Evolutionary conservation across 2,113 vertebrate genomes (phyloP).

Genomic region (Thunnus thynnus): DNA sequence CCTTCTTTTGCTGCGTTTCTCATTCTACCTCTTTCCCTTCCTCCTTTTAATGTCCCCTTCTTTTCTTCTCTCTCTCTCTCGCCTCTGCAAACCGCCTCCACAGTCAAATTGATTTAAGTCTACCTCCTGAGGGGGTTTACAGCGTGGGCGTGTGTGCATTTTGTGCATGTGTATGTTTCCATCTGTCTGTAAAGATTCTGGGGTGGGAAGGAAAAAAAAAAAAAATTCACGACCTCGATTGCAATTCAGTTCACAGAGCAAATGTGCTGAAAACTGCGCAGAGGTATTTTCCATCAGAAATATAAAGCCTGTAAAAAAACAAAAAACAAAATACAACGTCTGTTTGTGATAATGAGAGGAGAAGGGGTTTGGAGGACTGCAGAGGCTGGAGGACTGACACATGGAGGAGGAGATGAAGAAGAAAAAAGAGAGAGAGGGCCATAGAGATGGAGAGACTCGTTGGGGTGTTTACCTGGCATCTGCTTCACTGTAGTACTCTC

Average conservation of each 20-base stretch:
- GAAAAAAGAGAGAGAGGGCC: neutral
- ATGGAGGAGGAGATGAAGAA: slow-evolving; percentile 28
- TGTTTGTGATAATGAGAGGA: slow-evolving; percentile 48
- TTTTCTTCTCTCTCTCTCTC: slow-evolving; percentile 28
- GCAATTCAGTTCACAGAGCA: slow-evolving; percentile 33
- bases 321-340: neutral
- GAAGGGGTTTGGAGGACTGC: slow-evolving; percentile 38
- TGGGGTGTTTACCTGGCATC: slow-evolving; percentile 83
- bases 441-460: too few relatives aligned
- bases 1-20: slow-evolving; percentile 27
- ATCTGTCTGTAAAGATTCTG: slow-evolving; percentile 52
- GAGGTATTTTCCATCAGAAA: slow-evolving; percentile 45
- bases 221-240: slow-evolving; percentile 30
- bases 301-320: neutral
- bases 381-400: slow-evolving; percentile 55
- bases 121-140: slow-evolving; percentile 58
- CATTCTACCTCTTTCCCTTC: slow-evolving; percentile 13
- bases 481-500: slow-evolving; percentile 87
- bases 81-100: slow-evolving; percentile 68
- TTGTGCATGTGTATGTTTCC: slow-evolving; percentile 42
- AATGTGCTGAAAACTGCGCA: neutral
- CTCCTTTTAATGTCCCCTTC: slow-evolving; percentile 42
- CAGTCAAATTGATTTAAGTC: slow-evolving; percentile 74
- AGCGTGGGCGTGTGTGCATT: slow-evolving; percentile 50
- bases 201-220: neutral